Base-by-base conservation (phyloP, 2,888 invertebrate species). In the Oxystoma pomonae region DNA sequence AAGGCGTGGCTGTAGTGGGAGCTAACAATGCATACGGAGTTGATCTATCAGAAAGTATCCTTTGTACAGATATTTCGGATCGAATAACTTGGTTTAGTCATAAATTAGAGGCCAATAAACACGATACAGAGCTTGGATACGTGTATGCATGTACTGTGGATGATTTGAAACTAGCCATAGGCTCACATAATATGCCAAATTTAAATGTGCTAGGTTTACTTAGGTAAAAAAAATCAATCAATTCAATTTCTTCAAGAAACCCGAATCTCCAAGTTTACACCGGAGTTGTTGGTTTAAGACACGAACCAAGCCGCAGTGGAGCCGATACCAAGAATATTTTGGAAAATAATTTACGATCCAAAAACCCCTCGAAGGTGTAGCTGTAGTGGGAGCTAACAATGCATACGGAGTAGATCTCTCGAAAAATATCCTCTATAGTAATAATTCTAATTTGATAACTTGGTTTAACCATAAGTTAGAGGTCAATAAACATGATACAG, bases 391-490 rank as follows among this genome's bases (percentile, higher is more conserved):
- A 55, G 82, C 87, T 62, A 89, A 89, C 78, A 87, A 89, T 73
- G 88, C 88, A 0, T 76, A 79, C 65, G 63, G 75, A 9, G 69
- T 69, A 51, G 62, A 73, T 57, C 59, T 66, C 3, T 60, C 62
- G 1, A 62, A 67, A 20, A 69, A 73, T 57, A 58, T 73, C 18
- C 67, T 77, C 62, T 78, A 77, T 62, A 62, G 72, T 21, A 81
- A 84, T 62, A 78, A 87, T 67, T 87, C 87, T 73, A 69, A 76
- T 17, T 81, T 84, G 57, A 82, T 87, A 70, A 79, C 77, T 69
- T 88, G 89, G 88, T 74, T 88, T n/a, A 75, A 74, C 1, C 86
- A 64, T n/a, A n/a, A n/a, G n/a, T n/a, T n/a, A n/a, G n/a, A n/a
- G n/a, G n/a, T n/a, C n/a, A n/a, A n/a, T n/a, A 80, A 64, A 20